Evolutionary conservation across 2,797 vertebrate species (phyloP).

Genomic region (Betta splendens): DNA sequence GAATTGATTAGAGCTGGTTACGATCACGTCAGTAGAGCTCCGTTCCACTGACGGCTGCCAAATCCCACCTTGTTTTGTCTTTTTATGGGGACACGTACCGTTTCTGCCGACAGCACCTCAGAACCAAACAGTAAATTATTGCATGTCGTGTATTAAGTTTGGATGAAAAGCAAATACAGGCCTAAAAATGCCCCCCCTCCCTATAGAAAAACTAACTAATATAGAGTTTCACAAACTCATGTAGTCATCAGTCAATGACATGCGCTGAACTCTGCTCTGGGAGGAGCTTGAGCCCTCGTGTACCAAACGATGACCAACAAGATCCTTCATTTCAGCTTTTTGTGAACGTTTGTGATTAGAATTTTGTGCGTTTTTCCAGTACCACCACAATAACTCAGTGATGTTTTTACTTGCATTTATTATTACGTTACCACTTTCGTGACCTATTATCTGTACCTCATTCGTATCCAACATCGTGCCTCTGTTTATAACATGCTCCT

Average conservation of each 20-base stretch:
- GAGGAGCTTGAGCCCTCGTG: slow-evolving; percentile 15
- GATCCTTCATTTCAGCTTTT: neutral
- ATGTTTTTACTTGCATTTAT: slow-evolving; percentile 33
- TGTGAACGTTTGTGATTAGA: slow-evolving; percentile 16
- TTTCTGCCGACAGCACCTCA: slow-evolving; percentile 14
- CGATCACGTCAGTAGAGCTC: slow-evolving; percentile 48
- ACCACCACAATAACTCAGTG: slow-evolving; percentile 33
- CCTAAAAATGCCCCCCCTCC: too few species aligned
- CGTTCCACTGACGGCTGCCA: slow-evolving; percentile 25
- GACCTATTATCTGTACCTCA: slow-evolving; percentile 66
- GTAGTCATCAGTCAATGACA: slow-evolving; percentile 46
- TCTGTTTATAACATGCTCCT: slow-evolving; percentile 62
- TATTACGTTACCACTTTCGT: slow-evolving; percentile 32
- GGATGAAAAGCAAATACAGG: slow-evolving; percentile 15
- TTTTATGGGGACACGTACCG: neutral
- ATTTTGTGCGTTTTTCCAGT: slow-evolving; percentile 37
- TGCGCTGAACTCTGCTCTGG: slow-evolving; percentile 25
- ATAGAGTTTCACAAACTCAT: slow-evolving; percentile 10
- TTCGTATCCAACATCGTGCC: slow-evolving; percentile 53
- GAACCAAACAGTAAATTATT: too few species aligned
- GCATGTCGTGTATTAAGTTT: slow-evolving; percentile 23
- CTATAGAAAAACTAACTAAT: neutral
- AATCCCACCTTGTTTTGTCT: slow-evolving; percentile 11
- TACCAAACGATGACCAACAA: slow-evolving; percentile 34
- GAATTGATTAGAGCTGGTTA: slow-evolving; percentile 40